Evolutionary conservation across 1,140 invertebrate species (phyloP), one percentile per base, ranked within the genome.

Genomic region (Ephestia elutella): DNA sequence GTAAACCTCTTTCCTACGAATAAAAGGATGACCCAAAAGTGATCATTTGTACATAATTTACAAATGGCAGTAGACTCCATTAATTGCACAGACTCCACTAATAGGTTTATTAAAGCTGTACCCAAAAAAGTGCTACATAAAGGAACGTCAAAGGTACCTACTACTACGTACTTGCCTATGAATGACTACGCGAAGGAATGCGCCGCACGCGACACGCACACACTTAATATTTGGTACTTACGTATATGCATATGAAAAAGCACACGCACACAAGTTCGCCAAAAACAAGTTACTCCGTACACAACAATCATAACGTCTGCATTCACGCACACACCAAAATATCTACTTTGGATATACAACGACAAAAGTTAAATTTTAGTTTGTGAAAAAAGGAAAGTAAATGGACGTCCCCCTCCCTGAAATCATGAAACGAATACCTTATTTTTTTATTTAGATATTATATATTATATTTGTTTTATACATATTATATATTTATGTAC

Each of bases 121-220:
- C n/a, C n/a, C n/a, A n/a, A n/a, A n/a, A n/a, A n/a, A n/a, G n/a
- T n/a, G n/a, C n/a, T n/a, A n/a, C n/a, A n/a, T n/a, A 44, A 15
- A 44, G n/a, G 38, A 15, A 25, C 7, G 7, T 25, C 21, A 25
- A 25, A 44, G 38, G 13, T 15, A 44, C 38, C 38, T 15, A 15
- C 38, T 44, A 44, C 11, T 25, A 25, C 21, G 30, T 32, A 32
- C 38, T n/a, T 67, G 70, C 68, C 71, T 81, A 81, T 83, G 80
- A 86, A 86, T 86, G 80, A 76, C 68, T 75, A 79, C 80, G 80
- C 70, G 65, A 21, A 66, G 80, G 82, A 85, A 85, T 82, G 82
- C 66, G 74, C 68, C 78, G 82, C 80, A 85, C 82, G 82, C 80
- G 80, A 65, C 75, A 68, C 66, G 54, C 70, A 69, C 78, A 77